Percentiles rank a stretch among this genome's conserved stretches.
Conservation (phyloP, 2,797 vertebrate species). For the Anguilla pacifica region DNA sequence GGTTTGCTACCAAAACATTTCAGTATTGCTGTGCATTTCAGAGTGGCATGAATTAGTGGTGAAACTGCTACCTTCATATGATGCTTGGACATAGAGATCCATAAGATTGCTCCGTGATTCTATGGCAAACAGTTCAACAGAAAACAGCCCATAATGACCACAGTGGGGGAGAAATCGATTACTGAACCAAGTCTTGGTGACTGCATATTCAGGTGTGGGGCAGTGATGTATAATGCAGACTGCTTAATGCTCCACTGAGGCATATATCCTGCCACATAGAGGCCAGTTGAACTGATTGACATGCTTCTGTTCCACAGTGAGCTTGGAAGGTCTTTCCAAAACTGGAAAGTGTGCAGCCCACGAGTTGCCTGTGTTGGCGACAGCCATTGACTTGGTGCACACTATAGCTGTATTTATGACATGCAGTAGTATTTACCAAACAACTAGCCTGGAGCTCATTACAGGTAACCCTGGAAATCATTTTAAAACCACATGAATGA, state of each 20-base stretch:
- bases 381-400: neutral
- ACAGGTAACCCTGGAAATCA: neutral
- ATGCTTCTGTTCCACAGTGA: neutral
- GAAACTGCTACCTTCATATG: neutral
- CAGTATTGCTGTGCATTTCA: neutral
- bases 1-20: neutral
- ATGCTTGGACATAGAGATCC: neutral
- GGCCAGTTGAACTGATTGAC: neutral
- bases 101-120: neutral
- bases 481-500: neutral
- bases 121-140: neutral
- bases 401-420: neutral
- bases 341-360: neutral
- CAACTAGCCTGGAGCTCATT: neutral
- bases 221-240: neutral
- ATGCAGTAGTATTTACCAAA: neutral
- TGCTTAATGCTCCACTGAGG: neutral
- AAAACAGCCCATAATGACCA: neutral
- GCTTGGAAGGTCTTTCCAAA: neutral
- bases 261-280: neutral
- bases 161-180: neutral
- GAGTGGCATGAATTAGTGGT: neutral
- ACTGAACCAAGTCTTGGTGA: constrained; percentile 4
- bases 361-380: neutral
- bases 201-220: neutral